phyloP scores from a whole-genome alignment of 2,797 vertebrate species.

The Artibeus jamaicensis region DNA sequence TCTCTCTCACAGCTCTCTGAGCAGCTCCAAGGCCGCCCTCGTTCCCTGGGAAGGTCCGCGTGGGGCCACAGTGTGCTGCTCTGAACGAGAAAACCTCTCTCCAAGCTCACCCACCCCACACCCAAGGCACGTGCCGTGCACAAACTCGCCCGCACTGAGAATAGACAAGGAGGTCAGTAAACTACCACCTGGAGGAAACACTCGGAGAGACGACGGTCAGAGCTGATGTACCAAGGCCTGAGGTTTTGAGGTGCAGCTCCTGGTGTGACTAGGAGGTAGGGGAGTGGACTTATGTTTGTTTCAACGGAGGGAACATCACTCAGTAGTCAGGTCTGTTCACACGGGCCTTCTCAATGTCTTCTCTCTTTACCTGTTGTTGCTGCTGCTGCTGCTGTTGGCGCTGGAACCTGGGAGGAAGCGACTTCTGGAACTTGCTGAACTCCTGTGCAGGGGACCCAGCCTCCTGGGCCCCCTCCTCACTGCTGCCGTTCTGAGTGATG shows the following conservation, averaged over 20 bases:
- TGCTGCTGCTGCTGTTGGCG: constrained; percentile 89
- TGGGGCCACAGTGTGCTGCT: fast-evolving
- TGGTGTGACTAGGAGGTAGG: fast-evolving
- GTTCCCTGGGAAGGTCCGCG: background rate
- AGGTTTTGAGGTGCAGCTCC: background rate
- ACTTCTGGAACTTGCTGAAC: constrained; percentile 91
- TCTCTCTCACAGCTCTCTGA: background rate
- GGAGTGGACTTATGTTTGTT: background rate
- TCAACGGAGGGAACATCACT: fast-evolving
- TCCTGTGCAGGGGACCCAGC: constrained; percentile 90
- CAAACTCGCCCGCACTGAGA: fast-evolving
- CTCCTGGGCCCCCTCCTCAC: constrained; percentile 91
- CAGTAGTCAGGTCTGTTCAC: background rate
- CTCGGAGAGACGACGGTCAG: background rate
- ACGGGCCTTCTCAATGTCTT: too few relatives aligned
- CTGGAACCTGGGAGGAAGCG: constrained; percentile 94
- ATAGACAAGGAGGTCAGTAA: background rate
- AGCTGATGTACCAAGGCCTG: background rate
- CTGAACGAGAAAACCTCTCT: fast-evolving
- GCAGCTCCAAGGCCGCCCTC: background rate
- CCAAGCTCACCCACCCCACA: too few relatives aligned
- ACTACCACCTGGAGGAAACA: too few relatives aligned
- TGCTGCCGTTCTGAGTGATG: constrained; percentile 76
- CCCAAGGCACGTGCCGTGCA: fast-evolving
- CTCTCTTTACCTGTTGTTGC: constrained; percentile 81